Base-by-base conservation (phyloP, 2,797 vertebrate species). In the Cryptoblepharus egeriae region DNA sequence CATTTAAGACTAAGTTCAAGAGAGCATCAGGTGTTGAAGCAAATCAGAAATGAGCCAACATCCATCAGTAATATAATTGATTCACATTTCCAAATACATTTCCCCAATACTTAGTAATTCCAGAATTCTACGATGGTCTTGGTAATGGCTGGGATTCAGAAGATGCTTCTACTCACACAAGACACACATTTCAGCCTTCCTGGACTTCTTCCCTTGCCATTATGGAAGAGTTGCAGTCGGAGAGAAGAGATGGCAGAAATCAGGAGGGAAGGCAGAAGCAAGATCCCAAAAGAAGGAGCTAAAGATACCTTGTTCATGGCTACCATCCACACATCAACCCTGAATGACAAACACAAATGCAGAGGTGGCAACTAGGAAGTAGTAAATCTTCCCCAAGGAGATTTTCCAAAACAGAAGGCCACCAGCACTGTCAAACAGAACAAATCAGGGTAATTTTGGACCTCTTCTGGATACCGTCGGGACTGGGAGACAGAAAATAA, bases 381-480 rank as follows among this genome's bases (percentile, higher is more conserved):
- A 77, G 26, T 30, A 63, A 30, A 77, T 7, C 18, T 76, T 63
- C 67, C 71, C 35, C 15, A 37, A 52, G 65, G 74, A 82, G 57
- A 64, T 28, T 49, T 70, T 30, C 30, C 74, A 82, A 76, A 82
- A 69, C 10, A 60, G n/a, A 82, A 75, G 28, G 30, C 55, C 76
- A 55, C 55, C 57, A 28, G 8, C 52, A 69, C 69, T 82, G 75
- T 15, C 61, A 69, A 63, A 77, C 69, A 39, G 30, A 63, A 37
- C 52, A 74, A 35, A 67, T 22, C 39, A 22, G 73, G 49, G 80
- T 42, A n/a, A 75, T 82, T 57, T 49, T 60, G 16, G 39, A 35
- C 30, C 26, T 71, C 42, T 63, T 77, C 42, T 26, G 39, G 72
- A 75, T 75, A 75, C 65, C 28, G 39, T 75, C 71, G 75, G 35